A percentile compares a stretch with the other conserved stretches of the same genome.
Conservation (phyloP, 2,797 vertebrate genomes). For the Garrulus glandarius region DNA sequence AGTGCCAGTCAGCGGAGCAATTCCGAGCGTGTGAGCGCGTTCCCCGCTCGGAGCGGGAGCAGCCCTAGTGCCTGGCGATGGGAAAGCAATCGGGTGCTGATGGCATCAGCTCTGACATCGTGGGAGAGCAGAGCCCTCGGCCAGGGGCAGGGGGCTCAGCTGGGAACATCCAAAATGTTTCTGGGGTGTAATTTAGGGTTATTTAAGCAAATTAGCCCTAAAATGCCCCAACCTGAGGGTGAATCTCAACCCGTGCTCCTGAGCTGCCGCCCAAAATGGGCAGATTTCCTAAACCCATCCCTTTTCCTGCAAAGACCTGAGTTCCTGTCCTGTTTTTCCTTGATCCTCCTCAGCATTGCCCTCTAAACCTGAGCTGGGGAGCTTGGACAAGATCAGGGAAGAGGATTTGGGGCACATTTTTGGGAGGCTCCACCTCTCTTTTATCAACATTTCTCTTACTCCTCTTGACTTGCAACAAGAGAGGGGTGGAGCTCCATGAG, state of each 20-base stretch:
- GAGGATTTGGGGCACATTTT: not conserved
- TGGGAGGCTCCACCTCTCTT: not conserved
- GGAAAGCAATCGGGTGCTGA: not conserved
- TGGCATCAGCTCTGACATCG: not conserved
- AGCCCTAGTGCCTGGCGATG: not conserved
- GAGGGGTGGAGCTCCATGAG: not conserved
- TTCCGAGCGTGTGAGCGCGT: not conserved
- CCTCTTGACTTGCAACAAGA: not conserved
- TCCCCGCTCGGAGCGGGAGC: not conserved
- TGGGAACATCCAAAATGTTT: not conserved
- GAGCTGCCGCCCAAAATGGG: not conserved
- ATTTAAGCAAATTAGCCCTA: not conserved
- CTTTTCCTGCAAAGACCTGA: not conserved
- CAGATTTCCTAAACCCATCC: not conserved
- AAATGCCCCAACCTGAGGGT: not conserved
- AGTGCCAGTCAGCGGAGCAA: not conserved
- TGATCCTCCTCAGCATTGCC: not conserved
- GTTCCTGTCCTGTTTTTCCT: not conserved
- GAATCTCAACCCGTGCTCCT: not conserved
- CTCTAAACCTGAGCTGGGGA: not conserved
- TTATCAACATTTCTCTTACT: not conserved
- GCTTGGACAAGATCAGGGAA: not conserved
- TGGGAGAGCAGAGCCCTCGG: not conserved
- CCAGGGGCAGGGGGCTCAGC: not conserved
- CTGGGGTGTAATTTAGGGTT: not conserved